Base-by-base conservation (phyloP, 2,888 invertebrate genomes). In the Cantharis flavilabris region DNA sequence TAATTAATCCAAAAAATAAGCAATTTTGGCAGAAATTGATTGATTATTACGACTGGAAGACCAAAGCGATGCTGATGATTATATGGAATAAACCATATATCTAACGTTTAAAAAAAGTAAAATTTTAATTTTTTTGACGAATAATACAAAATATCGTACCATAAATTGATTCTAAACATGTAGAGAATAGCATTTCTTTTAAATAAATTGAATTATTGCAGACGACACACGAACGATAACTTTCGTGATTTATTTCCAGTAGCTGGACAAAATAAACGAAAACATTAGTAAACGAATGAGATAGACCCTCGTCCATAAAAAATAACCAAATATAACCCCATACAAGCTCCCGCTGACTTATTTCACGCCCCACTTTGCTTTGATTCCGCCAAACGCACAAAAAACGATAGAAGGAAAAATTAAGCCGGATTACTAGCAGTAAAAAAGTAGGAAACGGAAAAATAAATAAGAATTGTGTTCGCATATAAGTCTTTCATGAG, bases 401-500 rank as follows among this genome's bases (percentile, higher is more conserved):
- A 79, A 79, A 79, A 79, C 79, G 69, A 63, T 72, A 70, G 76
- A 62, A 86, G 83, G 87, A 84, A 87, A 49, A 87, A 87, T 87
- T 88, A 88, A 87, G 86, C 83, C 83, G 87, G 86, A 87, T 87
- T 87, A 87, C 84, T 81, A 84, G 84, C 82, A 82, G 85, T 85
- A 86, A 85, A 79, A 79, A 67, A 62, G 73, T 71, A 87, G 87
- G 86, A 88, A 88, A 84, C 87, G 87, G 87, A 88, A 87, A 87
- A 87, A 87, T 88, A 88, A 88, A 88, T 87, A 87, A 87, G 86
- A 84, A 85, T 85, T 84, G 83, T 82, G 83, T 82, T 80, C 77
- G 73, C 77, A 71, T 76, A 76, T 79, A 72, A 70, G 70, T 69
- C 70, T 71, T 76, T 74, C 73, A 70, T 49, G 70, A 64, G 75